Conservation (phyloP, 1,140 invertebrate genomes). For the Lordiphosa mommai region DNA sequence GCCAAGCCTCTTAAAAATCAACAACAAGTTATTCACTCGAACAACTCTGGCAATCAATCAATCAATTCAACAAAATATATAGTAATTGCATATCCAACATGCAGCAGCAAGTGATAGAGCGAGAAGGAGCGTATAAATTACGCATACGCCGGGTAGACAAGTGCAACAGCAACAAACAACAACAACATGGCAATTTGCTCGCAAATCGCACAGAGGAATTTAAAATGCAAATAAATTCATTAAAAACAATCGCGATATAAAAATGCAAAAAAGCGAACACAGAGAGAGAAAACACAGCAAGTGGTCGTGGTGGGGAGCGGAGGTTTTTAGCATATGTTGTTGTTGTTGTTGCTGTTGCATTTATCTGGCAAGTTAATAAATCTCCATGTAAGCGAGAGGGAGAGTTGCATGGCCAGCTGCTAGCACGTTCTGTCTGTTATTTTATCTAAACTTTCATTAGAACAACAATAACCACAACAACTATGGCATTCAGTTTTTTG, state of each 20-base stretch:
- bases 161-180: constrained; percentile 24
- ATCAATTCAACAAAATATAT: constrained; percentile 37
- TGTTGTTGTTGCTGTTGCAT: constrained; percentile 17
- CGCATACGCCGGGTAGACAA: constrained; percentile 40
- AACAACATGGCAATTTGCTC: constrained; percentile 8
- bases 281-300: background rate
- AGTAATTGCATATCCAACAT: constrained; percentile 35
- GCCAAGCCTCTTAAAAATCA: background rate
- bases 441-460: constrained; percentile 70
- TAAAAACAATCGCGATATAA: constrained; percentile 47
- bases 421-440: constrained; percentile 35
- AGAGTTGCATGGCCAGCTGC: constrained; percentile 2
- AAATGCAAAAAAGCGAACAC: constrained; percentile 17
- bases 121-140: constrained; percentile 36
- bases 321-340: constrained; percentile 22
- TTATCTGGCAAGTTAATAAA: constrained; percentile 55
- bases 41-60: constrained; percentile 36
- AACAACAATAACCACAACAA: constrained; percentile 43
- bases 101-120: background rate
- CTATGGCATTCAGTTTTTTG: constrained; percentile 46
- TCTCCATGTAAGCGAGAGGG: constrained; percentile 16
- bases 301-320: constrained; percentile 5
- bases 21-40: background rate
- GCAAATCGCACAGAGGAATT: constrained; percentile 33
- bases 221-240: constrained; percentile 59